Evolutionary conservation across 2,888 invertebrate species (phyloP).

Genomic region (Cryptophagus acutangulus): DNA sequence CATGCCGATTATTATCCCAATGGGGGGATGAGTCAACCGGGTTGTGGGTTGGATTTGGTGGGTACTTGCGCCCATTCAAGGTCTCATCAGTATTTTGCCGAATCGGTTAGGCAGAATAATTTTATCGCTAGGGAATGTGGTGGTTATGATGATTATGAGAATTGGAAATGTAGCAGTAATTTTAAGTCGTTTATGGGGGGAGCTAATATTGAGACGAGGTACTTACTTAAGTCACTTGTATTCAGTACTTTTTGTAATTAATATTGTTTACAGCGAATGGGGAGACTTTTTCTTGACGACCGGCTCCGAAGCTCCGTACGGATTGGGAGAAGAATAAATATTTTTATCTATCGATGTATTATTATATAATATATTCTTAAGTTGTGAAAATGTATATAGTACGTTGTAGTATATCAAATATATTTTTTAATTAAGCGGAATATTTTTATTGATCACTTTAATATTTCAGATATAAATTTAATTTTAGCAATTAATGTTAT

Average conservation of each 20-base stretch:
- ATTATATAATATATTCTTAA: no score
- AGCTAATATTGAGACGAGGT: slow-evolving; percentile 17
- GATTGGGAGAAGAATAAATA: neutral
- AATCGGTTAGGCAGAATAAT: slow-evolving; percentile 39
- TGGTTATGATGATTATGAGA: slow-evolving; percentile 16
- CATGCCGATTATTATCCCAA: slow-evolving; percentile 43
- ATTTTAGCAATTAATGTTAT: no score
- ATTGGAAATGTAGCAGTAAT: slow-evolving; percentile 21
- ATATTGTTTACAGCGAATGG: slow-evolving; percentile 37
- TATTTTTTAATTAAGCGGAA: no score
- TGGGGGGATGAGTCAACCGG: slow-evolving; percentile 41
- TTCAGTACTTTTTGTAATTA: neutral
- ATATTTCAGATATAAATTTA: no score
- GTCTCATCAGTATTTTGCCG: slow-evolving; percentile 46
- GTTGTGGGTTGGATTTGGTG: slow-evolving; percentile 37
- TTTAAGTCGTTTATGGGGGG: slow-evolving; percentile 20
- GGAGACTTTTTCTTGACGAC: slow-evolving; percentile 63
- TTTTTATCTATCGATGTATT: no score
- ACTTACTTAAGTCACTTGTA: slow-evolving; percentile 11
- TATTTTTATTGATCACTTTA: no score
- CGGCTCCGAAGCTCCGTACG: slow-evolving; percentile 50
- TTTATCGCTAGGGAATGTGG: slow-evolving; percentile 22
- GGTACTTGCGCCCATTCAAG: slow-evolving; percentile 47
- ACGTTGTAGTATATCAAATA: no score
- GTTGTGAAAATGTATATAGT: no score